Base-by-base conservation (phyloP, 2,113 vertebrate species). In the Stomatorhinus ivindoensis region DNA sequence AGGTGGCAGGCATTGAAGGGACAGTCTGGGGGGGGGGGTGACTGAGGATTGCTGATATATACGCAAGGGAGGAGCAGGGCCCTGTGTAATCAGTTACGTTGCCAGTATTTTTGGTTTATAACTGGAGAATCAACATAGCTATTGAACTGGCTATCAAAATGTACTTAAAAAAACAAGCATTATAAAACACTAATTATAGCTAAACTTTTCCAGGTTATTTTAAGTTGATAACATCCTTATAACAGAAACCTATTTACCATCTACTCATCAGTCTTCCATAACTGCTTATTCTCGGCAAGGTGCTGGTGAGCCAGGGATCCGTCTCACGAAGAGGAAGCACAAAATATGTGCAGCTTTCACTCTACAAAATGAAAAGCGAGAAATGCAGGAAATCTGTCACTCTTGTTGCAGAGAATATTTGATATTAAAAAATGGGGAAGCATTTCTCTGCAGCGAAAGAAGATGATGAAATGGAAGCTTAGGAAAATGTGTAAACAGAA, bases 151-250 rank as follows among this genome's bases (percentile, higher is more conserved):
- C 94, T 93, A 92, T 91, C 84, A 94, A 90, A 89, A 73, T 91
- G 76, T 90, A 89, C 91, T 55, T 90, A 47, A 93, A 94, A 93
- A 91, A 87, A 88, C 89, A 89, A 82, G 21, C 89, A 88, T 90
- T 61, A 88, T 85, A 42, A 89, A 93, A 95, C 92, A 94, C 86
- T 92, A 91, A 92, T 96, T 95, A 94, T 91, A 92, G 89, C 69
- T 90, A 87, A 94, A 93, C 92, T 93, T 86, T 17, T 87, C 91
- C 24, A 47, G 90, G 89, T 88, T 87, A 82, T 44, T 87, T 89
- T 24, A 51, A 82, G 88, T 55, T 46, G 46, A 87, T 76, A 39
- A 76, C 44, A 80, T 80, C 87, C 46, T 65, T 55, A 48, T 69
- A 73, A 44, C 27, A n/a, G n/a, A n/a, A 47, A 19, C 73, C 1